Evolutionary conservation across 1,140 invertebrate genomes (phyloP), one percentile per base, ranked within the genome.

Genomic region (Ceratina calcarata): DNA sequence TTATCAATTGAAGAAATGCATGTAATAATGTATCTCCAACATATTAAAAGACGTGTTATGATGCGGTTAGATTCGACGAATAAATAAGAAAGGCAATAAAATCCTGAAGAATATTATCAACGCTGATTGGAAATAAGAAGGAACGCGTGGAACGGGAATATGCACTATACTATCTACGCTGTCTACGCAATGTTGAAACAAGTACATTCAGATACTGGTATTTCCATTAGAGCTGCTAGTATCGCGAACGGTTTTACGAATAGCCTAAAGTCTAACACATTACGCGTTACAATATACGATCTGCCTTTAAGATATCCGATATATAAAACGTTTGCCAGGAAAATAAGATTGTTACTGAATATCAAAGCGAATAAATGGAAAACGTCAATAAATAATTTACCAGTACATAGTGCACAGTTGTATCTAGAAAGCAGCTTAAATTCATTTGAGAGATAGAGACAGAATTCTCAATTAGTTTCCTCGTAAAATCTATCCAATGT

Each of bases 191-290:
- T 69, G 67, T 24, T 69, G 67, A 32, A 69, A 69, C 67, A 55
- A 69, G 67, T 70, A 70, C 67, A 70, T 70, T 70, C 67, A 57
- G 67, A 70, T 70, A 24, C 72, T 55, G 61, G 72, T 65, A 74
- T 65, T 65, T 74, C 72, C 72, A 65, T 53, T 53, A 55, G 60
- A 74, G 18, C 49, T 61, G 15, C 61, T 18, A 2, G 45, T 32
- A 64, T 74, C 72, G 15, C 3, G 57, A 49, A 74, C 24, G 45
- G 58, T 70, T 64, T 32, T 49, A 64, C 58, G 71, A 74, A 65
- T 74, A 60, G 60, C 13, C 24, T 22, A 32, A 49, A 60, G 72
- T 18, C 24, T 22, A 32, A 49, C 72, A 20, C 58, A 73, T 73
- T 64, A 37, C 24, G 55, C 45, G 24, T 24, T 32, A 7, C 60